Evolutionary conservation across 2,797 vertebrate species (phyloP).

Genomic region (Dermochelys coriacea): DNA sequence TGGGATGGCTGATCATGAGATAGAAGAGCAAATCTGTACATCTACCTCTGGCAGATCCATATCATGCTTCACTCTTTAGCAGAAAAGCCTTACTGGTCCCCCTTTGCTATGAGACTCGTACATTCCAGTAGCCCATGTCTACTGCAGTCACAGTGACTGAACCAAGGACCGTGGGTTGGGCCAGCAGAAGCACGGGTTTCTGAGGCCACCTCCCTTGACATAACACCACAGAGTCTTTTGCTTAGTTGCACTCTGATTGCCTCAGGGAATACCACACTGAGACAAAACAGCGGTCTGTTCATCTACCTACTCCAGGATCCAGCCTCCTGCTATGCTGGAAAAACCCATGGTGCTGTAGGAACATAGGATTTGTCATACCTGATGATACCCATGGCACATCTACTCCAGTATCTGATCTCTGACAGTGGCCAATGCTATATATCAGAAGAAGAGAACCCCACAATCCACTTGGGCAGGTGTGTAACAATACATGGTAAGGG

Average conservation of each 20-base stretch:
- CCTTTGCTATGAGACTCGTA: conserved; percentile 23
- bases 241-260: not conserved
- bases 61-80: conserved; percentile 49
- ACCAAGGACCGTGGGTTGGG: not conserved
- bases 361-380: not conserved
- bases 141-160: not conserved
- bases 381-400: not conserved
- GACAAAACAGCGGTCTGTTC: not conserved
- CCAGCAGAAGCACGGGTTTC: not conserved
- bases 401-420: not conserved
- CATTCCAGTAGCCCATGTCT: not conserved
- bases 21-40: conserved; percentile 12
- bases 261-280: not conserved
- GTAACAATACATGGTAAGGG: not conserved
- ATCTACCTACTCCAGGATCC: not conserved
- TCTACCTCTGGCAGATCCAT: conserved; percentile 22
- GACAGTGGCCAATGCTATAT: not conserved
- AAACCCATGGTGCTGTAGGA: not conserved
- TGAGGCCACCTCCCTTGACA: not conserved
- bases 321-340: not conserved
- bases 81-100: conserved; percentile 17
- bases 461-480: not conserved
- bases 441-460: not conserved
- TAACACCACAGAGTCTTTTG: not conserved
- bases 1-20: not conserved